Percentiles rank a stretch among this genome's conserved stretches.
phyloP scores from a whole-genome alignment of 2,113 vertebrate genomes.

The Mastomys natalensis region DNA sequence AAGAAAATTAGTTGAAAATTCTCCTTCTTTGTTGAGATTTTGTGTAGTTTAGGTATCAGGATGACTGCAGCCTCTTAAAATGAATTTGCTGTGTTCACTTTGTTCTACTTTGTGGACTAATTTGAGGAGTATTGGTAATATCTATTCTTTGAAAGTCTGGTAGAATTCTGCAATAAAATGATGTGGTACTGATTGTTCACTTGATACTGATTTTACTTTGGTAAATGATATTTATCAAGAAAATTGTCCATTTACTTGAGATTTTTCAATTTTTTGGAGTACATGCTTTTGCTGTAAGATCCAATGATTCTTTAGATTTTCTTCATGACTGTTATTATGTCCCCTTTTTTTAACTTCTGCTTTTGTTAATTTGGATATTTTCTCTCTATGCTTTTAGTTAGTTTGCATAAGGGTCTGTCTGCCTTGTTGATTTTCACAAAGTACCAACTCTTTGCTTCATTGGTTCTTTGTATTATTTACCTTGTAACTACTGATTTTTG shows the following conservation, averaged over 20 bases:
- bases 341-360: background rate
- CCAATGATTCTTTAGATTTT: background rate
- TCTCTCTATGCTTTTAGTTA: background rate
- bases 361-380: background rate
- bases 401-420: background rate
- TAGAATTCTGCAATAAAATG: background rate
- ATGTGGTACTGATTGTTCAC: background rate
- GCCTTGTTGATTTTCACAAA: background rate
- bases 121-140: background rate
- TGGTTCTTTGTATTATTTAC: background rate
- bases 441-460: background rate
- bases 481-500: background rate
- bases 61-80: background rate
- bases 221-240: background rate
- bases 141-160: background rate
- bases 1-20: background rate
- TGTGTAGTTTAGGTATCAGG: background rate
- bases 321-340: background rate
- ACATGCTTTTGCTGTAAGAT: background rate
- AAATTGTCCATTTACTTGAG: background rate
- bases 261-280: background rate
- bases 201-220: background rate
- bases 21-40: background rate
- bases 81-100: background rate
- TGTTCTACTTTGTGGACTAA: background rate